A percentile compares a stretch with the other conserved stretches of the same genome.
Evolutionary conservation across 1,140 invertebrate genomes (phyloP).

Genomic region (Polyergus mexicanus): DNA sequence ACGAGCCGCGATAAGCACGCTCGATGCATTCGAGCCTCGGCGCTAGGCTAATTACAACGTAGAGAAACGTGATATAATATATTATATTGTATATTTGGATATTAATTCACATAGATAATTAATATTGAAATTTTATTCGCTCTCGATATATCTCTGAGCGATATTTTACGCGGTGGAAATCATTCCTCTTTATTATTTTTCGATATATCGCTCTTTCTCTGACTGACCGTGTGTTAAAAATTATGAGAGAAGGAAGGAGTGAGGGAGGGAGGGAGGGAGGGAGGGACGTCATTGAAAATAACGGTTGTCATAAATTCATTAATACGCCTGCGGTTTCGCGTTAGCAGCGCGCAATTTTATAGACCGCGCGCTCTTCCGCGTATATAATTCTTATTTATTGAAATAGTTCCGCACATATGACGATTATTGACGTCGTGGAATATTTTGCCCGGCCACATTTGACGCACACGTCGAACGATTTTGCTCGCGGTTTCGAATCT

Average conservation of each 20-base stretch:
- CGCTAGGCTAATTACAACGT: not conserved
- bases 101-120: not conserved
- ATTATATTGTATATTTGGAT: not conserved
- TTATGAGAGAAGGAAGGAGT: not conserved
- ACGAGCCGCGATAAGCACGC: slow-evolving; percentile 10
- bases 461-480: not conserved
- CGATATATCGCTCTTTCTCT: not conserved
- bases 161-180: not conserved
- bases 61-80: not conserved
- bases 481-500: slow-evolving; percentile 31
- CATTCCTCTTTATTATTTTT: not conserved
- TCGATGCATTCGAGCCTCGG: not conserved
- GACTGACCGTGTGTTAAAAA: not conserved
- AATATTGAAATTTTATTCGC: not conserved
- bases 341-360: not conserved
- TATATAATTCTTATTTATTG: slow-evolving; percentile 35
- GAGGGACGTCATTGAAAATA: not conserved
- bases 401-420: not conserved
- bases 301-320: slow-evolving; percentile 26
- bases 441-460: not conserved
- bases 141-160: no score
- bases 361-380: slow-evolving; percentile 40
- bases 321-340: not conserved
- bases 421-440: slow-evolving; percentile 24
- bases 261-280: no score